Evolutionary conservation across 2,113 vertebrate species (phyloP).

Genomic region (Lamprotornis superbus): DNA sequence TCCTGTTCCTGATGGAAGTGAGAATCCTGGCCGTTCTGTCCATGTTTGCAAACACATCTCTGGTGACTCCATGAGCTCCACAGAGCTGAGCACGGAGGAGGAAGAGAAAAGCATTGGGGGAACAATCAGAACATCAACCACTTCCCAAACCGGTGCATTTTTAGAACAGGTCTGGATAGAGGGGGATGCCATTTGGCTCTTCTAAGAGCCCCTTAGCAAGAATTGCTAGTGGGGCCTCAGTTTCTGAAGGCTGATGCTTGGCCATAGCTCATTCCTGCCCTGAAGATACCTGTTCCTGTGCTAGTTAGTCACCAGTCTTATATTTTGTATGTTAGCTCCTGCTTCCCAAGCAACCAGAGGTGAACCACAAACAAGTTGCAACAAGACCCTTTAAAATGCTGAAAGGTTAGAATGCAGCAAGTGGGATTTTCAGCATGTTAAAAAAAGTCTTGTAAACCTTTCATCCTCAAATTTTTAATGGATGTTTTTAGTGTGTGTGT

Average conservation of each 20-base stretch:
- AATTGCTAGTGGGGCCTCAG: neutral
- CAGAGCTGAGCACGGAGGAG: neutral
- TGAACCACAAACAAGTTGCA: neutral
- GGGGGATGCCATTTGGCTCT: neutral
- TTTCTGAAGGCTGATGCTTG: neutral
- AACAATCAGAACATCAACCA: neutral
- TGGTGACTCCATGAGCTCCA: neutral
- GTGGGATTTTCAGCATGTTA: neutral
- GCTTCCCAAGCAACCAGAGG: neutral
- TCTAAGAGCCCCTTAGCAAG: neutral
- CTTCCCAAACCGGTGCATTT: neutral
- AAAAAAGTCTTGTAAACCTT: neutral
- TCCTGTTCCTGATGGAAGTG: neutral
- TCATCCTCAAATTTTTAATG: neutral
- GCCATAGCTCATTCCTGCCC: neutral
- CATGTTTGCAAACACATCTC: neutral
- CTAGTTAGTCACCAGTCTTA: neutral
- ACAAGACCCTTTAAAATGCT: neutral
- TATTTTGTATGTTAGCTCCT: neutral
- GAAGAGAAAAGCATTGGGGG: neutral
- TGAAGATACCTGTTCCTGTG: neutral
- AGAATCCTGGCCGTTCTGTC: neutral
- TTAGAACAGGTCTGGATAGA: neutral
- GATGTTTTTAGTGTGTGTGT: neutral
- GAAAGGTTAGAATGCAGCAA: neutral